A percentile compares a stretch with the other conserved stretches of the same genome.
phyloP scores from a whole-genome alignment of 2,113 vertebrate genomes.

The Beaufortia kweichowensis region DNA sequence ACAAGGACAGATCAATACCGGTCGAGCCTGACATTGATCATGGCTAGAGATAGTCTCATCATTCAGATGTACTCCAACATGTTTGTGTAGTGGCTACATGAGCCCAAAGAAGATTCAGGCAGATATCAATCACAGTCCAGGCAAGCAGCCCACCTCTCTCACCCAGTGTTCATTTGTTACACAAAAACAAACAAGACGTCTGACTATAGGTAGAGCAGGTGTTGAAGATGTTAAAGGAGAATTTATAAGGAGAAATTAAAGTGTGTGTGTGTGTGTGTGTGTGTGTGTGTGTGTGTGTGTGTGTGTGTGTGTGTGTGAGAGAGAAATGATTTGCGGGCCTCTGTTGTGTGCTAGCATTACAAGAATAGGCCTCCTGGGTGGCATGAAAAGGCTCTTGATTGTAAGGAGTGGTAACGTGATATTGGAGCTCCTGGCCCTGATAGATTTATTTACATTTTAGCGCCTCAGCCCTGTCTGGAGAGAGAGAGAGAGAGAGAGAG shows the following conservation, averaged over 20 bases:
- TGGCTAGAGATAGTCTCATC: slow-evolving; percentile 54
- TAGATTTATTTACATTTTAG: slow-evolving; percentile 82
- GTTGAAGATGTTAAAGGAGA: slow-evolving; percentile 32
- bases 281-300: background rate
- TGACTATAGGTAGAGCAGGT: slow-evolving; percentile 4
- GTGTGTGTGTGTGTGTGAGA: slow-evolving; percentile 7
- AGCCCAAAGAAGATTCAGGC: slow-evolving; percentile 46
- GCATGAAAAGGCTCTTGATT: slow-evolving; percentile 76
- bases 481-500: slow-evolving; percentile 44
- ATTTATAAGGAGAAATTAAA: slow-evolving; percentile 12
- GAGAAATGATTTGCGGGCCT: slow-evolving; percentile 74
- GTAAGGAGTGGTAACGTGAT: slow-evolving; percentile 77
- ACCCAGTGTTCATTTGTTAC: slow-evolving; percentile 15
- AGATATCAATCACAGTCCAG: slow-evolving; percentile 28
- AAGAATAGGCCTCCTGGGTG: slow-evolving; percentile 77
- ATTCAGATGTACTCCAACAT: slow-evolving; percentile 50
- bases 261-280: background rate
- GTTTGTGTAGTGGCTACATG: slow-evolving; percentile 48
- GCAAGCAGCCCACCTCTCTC: background rate
- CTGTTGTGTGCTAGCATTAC: slow-evolving; percentile 74
- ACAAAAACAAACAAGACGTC: slow-evolving; percentile 37
- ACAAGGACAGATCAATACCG: slow-evolving; percentile 64
- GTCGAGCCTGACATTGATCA: slow-evolving; percentile 63
- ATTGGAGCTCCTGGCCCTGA: slow-evolving; percentile 65
- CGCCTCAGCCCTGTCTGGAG: slow-evolving; percentile 61